Conservation (phyloP, 2,113 vertebrate species). For the Fulmarus glacialis region DNA sequence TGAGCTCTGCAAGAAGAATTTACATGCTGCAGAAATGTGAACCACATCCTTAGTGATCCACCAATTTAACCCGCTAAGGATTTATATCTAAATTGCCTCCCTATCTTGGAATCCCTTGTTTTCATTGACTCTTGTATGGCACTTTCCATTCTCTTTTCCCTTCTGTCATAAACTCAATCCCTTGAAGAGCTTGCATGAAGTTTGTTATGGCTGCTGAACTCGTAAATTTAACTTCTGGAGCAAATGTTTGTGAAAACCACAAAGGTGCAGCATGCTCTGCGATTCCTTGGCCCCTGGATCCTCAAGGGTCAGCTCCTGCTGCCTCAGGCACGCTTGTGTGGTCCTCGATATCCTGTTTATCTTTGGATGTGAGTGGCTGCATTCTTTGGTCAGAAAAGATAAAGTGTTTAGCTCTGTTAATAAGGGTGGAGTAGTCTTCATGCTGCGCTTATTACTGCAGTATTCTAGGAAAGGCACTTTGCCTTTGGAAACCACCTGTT, state of each 20-base stretch:
- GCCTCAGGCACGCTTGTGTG: background rate
- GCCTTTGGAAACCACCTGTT: background rate
- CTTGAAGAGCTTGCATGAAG: background rate
- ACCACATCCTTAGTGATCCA: background rate
- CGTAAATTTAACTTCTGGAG: background rate
- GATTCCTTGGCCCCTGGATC: background rate
- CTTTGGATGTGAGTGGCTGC: background rate
- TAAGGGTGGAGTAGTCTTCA: background rate
- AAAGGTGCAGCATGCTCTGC: background rate
- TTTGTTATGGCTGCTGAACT: background rate
- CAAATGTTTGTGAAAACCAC: background rate
- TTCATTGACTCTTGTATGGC: background rate
- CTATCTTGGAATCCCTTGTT: background rate
- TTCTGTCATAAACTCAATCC: background rate
- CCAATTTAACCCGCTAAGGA: background rate
- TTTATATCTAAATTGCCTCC: background rate
- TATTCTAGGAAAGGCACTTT: background rate
- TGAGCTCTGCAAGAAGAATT: background rate
- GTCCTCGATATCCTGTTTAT: conserved; percentile 5
- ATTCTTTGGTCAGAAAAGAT: conserved; percentile 1
- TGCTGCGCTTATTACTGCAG: background rate
- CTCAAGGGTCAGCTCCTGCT: background rate
- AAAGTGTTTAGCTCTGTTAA: background rate
- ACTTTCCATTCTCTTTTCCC: background rate
- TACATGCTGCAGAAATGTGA: background rate